Conservation (phyloP, 1,140 invertebrate genomes). For the Branchinecta lindahli region DNA sequence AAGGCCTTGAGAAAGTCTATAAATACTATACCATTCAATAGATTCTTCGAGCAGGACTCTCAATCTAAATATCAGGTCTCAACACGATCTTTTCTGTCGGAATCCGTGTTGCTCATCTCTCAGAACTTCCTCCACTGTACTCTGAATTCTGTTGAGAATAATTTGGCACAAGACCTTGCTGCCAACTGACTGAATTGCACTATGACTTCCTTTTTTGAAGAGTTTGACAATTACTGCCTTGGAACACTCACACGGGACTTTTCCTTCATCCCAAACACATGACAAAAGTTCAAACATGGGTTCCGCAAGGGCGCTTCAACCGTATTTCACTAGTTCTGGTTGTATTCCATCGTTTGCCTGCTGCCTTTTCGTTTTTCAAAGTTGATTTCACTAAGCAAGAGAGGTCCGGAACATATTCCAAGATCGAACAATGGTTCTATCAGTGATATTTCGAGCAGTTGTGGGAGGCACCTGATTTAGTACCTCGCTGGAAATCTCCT, state of each 20-base stretch:
- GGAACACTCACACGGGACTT: conserved; percentile 1
- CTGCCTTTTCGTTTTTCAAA: conserved; percentile 5
- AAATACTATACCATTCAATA: not conserved
- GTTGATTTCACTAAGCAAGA: conserved; percentile 1
- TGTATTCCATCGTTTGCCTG: not conserved
- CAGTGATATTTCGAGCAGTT: not conserved
- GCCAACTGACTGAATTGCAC: too few relatives aligned
- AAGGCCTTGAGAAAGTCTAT: conserved; percentile 5
- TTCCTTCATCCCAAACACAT: conserved; percentile 5
- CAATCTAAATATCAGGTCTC: not conserved
- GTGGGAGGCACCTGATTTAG: conserved; percentile 4
- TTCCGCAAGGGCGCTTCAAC: not conserved
- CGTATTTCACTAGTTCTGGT: conserved; percentile 1
- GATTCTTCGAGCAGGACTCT: too few relatives aligned
- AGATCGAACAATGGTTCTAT: conserved; percentile 5
- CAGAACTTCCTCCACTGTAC: conserved; percentile 3
- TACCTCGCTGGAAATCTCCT: not conserved
- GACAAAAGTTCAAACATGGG: conserved; percentile 8
- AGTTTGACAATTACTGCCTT: too few relatives aligned
- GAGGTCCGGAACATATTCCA: conserved; percentile 1
- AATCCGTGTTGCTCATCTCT: conserved; percentile 8
- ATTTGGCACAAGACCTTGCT: too few relatives aligned
- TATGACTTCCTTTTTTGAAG: too few relatives aligned
- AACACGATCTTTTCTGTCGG: conserved; percentile 1
- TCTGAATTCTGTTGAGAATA: conserved; percentile 3